phyloP scores from a whole-genome alignment of 2,888 invertebrate species.

The Abrostola triplasia region DNA sequence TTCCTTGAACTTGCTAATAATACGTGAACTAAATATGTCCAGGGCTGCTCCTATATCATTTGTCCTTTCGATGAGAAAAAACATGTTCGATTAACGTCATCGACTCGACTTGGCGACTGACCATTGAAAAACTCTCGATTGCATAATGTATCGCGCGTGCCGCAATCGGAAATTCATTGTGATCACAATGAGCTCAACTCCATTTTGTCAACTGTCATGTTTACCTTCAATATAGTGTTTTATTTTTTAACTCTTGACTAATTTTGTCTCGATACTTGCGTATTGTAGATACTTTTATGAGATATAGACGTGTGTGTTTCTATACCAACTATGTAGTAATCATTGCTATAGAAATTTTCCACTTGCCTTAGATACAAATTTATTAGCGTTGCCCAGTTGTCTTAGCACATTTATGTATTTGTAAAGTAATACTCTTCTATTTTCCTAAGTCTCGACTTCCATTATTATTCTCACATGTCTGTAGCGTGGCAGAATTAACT shows the following conservation, averaged over 20 bases:
- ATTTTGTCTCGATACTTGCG: conserved; percentile 25
- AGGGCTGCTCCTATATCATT: conserved; percentile 11
- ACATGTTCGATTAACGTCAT: conserved; percentile 35
- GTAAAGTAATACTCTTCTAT: background rate
- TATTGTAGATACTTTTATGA: conserved; percentile 22
- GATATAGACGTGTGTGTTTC: conserved; percentile 5
- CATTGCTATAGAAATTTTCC: background rate
- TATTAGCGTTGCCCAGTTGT: background rate
- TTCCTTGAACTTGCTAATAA: conserved; percentile 9
- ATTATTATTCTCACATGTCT: conserved; percentile 3
- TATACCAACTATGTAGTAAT: background rate
- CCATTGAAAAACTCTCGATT: conserved; percentile 56
- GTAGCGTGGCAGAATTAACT: background rate
- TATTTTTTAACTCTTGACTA: conserved; percentile 26
- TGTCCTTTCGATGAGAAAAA: conserved; percentile 24
- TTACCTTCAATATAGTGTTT: conserved; percentile 44
- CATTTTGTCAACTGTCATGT: conserved; percentile 53
- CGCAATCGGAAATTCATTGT: conserved; percentile 61
- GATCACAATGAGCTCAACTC: conserved; percentile 47
- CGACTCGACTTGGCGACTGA: conserved; percentile 54
- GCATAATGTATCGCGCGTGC: conserved; percentile 53
- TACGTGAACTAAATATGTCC: conserved; percentile 5
- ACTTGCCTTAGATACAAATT: background rate
- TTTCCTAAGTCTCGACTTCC: background rate
- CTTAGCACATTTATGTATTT: background rate